Percentiles rank a stretch among this genome's conserved stretches.
phyloP scores from a whole-genome alignment of 2,797 vertebrate species.

The Acanthiza pusilla region DNA sequence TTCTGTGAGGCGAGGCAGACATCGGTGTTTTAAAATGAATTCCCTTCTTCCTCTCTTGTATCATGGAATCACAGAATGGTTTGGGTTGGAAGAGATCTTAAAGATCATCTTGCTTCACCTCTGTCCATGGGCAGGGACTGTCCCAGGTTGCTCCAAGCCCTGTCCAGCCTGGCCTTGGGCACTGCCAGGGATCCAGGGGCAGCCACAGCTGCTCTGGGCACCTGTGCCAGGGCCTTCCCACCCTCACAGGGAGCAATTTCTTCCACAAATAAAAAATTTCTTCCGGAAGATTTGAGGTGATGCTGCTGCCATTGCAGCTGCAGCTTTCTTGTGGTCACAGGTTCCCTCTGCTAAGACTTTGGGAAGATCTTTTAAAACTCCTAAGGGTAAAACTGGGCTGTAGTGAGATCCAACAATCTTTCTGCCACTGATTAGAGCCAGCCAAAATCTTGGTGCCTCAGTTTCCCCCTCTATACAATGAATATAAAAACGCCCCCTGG shows the following conservation, averaged over 20 bases:
- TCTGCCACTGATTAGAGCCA: neutral
- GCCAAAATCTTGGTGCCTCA: neutral
- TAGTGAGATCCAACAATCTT: neutral
- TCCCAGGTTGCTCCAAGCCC: neutral
- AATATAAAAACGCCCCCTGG: neutral
- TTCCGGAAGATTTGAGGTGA: neutral
- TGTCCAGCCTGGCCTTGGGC: accelerated
- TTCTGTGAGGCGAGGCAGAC: neutral
- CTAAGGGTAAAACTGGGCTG: neutral
- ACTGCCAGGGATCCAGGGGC: neutral
- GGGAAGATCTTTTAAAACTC: neutral
- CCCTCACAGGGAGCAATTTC: neutral
- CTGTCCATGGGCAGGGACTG: neutral
- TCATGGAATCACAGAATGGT: neutral
- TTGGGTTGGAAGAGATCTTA: neutral
- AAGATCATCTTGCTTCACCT: neutral
- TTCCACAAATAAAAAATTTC: neutral
- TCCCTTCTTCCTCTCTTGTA: neutral
- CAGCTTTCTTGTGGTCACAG: neutral
- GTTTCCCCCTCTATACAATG: neutral
- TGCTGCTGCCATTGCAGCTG: neutral
- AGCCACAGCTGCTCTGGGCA: neutral
- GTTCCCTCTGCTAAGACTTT: neutral
- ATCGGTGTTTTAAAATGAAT: neutral
- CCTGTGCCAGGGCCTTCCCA: neutral